Evolutionary conservation across 2,888 invertebrate species (phyloP).

Genomic region (Cantharis nigra): DNA sequence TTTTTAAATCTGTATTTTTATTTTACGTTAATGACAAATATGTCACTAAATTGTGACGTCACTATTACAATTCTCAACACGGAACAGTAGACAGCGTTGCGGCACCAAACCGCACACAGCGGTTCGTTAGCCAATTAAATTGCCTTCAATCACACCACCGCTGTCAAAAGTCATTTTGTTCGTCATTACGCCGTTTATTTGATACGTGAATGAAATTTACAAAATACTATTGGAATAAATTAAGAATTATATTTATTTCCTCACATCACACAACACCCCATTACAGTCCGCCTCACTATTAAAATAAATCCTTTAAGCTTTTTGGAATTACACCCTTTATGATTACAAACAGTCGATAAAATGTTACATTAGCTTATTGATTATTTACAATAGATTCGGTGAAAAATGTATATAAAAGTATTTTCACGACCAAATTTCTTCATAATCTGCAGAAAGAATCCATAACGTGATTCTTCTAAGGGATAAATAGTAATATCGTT

Average conservation of each 20-base stretch:
- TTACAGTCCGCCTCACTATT: background rate
- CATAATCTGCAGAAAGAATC: background rate
- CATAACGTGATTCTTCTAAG: background rate
- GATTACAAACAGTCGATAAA: background rate
- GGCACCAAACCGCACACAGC: constrained; percentile 43
- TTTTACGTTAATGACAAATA: constrained; percentile 2
- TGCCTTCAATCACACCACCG: constrained; percentile 46
- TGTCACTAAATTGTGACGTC: constrained; percentile 17
- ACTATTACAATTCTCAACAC: constrained; percentile 39
- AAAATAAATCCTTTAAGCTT: background rate
- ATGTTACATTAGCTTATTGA: background rate
- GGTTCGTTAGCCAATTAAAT: constrained; percentile 52
- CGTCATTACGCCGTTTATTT: constrained; percentile 30
- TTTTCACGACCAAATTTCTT: background rate
- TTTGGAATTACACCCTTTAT: background rate
- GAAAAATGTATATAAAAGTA: background rate
- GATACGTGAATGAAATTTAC: constrained; percentile 25
- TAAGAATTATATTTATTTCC: background rate
- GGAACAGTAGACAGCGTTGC: constrained; percentile 38
- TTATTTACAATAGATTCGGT: background rate
- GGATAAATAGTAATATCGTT: background rate
- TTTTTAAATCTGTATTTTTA: constrained; percentile 1
- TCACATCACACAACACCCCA: background rate
- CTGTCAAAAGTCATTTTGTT: constrained; percentile 45
- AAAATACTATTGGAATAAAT: background rate